Base-by-base conservation (phyloP, 1,140 invertebrate genomes). In the Drosophila sturtevanti region DNA sequence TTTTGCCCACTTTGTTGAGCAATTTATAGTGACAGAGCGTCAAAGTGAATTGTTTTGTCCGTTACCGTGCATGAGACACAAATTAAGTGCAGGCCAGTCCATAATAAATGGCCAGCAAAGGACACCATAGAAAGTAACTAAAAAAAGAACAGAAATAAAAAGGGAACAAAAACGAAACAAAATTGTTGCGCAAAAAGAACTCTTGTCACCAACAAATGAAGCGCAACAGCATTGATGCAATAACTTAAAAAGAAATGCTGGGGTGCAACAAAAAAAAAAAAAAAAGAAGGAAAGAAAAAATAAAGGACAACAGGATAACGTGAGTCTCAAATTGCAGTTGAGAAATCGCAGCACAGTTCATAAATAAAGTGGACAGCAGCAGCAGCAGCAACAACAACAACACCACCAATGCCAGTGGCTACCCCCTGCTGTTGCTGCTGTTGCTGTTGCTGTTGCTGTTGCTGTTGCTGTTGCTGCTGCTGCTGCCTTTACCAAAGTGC, bases 321-420 rank as follows among this genome's bases (percentile, higher is more conserved):
- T 48, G 18, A 48, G 41, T 65, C 72, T 89, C 76, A 68, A 89
- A 84, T 84, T 87, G 84, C 84, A 87, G 84, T 74, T 84, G 72
- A 87, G 65, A 79, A 87, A 87, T 89, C 84, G 79, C 62, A 68
- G 79, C 41, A 72, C 66, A 86, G 75, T 89, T 86, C 82, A 82
- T 86, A 86, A 86, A 87, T 86, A 86, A 79, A 82, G 38, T 67
- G 68, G 72, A 67, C 75, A 59, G 63, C 72, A 63, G 65, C 65
- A 75, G 62, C 37, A 55, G 3, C 24, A 41, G 21, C 35, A 24
- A 67, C 60, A 59, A 14, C 10, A 21, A 21, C 31, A n/a, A 31
- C 27, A 35, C 48, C 16, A 12, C 27, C 41, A 54, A 31, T 38
- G 22, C 22, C 22, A 24, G 22, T 24, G 27, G 27, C 27, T 31